Conservation (phyloP, 64 coral and sea anemone species). For the Actinia tenebrosa region DNA sequence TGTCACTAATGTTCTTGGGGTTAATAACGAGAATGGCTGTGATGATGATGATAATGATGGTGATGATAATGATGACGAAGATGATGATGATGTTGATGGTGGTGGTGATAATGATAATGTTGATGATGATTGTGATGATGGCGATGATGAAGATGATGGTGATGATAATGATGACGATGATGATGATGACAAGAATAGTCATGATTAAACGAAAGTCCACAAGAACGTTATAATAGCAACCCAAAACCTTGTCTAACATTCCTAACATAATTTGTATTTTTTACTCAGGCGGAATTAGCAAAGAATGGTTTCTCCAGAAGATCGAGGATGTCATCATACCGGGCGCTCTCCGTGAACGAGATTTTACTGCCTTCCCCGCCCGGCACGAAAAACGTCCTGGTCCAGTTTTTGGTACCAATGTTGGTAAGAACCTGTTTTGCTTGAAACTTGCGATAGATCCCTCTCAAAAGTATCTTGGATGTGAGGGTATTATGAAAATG, state of each 20-base stretch:
- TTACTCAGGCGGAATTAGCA: slow-evolving; percentile 70
- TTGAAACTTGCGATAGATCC: too few relatives aligned
- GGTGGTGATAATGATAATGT: neutral
- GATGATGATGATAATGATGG: neutral
- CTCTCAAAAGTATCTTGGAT: too few relatives aligned
- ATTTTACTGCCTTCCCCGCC: slow-evolving; percentile 73
- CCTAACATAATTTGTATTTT: too few relatives aligned
- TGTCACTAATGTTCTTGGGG: too few relatives aligned
- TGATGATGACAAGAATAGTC: too few relatives aligned
- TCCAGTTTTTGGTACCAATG: slow-evolving; percentile 77
- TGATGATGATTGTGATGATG: neutral
- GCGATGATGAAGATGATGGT: too few relatives aligned
- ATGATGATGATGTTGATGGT: neutral
- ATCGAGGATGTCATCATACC: slow-evolving; percentile 77
- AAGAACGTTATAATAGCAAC: too few relatives aligned
- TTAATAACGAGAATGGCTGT: too few relatives aligned
- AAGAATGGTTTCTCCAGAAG: slow-evolving; percentile 66
- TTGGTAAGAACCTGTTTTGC: slow-evolving; percentile 41
- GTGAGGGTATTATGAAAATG: too few relatives aligned
- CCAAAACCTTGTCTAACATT: neutral
- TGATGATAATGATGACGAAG: neutral
- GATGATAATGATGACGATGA: too few relatives aligned
- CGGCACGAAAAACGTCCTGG: slow-evolving; percentile 58
- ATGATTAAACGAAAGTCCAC: too few relatives aligned
- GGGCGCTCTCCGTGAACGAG: slow-evolving; percentile 70